These are phyloP conservation scores for Papilio xuthus DNA, from an alignment of 1,140 invertebrate species.

Conservation along the genomic window DNA sequence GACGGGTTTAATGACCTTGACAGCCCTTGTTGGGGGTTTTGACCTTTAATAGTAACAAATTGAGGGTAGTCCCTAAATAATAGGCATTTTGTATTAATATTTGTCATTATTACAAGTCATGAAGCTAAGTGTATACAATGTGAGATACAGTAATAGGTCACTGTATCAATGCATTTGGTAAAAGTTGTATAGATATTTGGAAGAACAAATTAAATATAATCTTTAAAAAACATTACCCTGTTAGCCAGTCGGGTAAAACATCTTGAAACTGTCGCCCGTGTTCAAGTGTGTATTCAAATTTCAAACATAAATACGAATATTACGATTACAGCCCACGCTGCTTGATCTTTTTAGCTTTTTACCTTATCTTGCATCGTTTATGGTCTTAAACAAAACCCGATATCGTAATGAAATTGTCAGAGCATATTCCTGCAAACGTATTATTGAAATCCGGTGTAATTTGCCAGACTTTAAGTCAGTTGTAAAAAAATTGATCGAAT, in stretches of 20 bases:
- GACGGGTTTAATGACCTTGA: constrained; percentile 61
- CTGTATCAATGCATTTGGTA: neutral
- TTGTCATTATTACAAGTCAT: neutral
- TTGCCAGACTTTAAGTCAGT: constrained; percentile 34
- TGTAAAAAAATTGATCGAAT: constrained; percentile 26
- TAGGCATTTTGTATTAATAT: constrained; percentile 5
- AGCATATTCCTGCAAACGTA: constrained; percentile 41
- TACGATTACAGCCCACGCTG: constrained; percentile 35
- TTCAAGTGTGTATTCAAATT: constrained; percentile 1
- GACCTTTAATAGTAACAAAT: constrained; percentile 65
- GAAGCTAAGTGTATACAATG: neutral
- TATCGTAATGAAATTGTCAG: constrained; percentile 58
- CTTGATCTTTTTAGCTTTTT: neutral
- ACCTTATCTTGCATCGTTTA: constrained; percentile 33
- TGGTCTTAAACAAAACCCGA: constrained; percentile 40
- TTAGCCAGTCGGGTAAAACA: too few relatives aligned
- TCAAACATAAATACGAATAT: constrained; percentile 37
- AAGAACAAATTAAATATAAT: neutral
- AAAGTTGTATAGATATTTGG: neutral
- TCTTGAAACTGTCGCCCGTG: neutral
- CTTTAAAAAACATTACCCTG: neutral
- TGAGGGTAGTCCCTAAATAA: constrained; percentile 25
- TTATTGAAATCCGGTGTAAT: constrained; percentile 48
- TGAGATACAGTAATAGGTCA: neutral
- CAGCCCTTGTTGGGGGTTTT: constrained; percentile 62